Evolutionary conservation across 2,797 vertebrate species (phyloP), one percentile per base, ranked within the genome.

Genomic region (Tenualosa ilisha): DNA sequence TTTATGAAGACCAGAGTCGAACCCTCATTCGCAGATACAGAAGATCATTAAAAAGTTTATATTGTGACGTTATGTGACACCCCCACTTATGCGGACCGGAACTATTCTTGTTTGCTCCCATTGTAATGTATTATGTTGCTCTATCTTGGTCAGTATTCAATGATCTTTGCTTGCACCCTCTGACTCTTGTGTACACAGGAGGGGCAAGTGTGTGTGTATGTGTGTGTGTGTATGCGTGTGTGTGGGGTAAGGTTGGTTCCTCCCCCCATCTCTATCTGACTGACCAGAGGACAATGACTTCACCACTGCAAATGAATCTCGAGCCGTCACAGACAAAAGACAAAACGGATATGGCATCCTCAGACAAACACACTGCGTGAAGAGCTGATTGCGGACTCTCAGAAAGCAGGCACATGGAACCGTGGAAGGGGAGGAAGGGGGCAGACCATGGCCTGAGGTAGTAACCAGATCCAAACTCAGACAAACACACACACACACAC

Each of bases 121-220:
- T n/a, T n/a, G n/a, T n/a, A n/a, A n/a, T n/a, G n/a, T n/a, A n/a
- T n/a, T n/a, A n/a, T n/a, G n/a, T n/a, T n/a, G n/a, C n/a, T n/a
- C n/a, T n/a, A n/a, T n/a, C n/a, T n/a, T n/a, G n/a, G n/a, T n/a
- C n/a, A n/a, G n/a, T n/a, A n/a, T n/a, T n/a, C n/a, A n/a, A n/a
- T n/a, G n/a, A n/a, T n/a, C n/a, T n/a, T n/a, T n/a, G n/a, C n/a
- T 94, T 89, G 92, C 93, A 90, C 92, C 96, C 95, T 95, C 96
- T 91, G 94, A 90, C 93, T 92, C 87, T 92, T 59, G 89, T 75
- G 17, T 75, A 37, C 13, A 31, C 1, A 12, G 13, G 31, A 3
- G 63, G 6, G 8, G n/a, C 26, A 1, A n/a, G n/a, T 68, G 63
- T 68, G 63, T 68, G 24, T 15, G 24, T 65, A 8, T 63, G 61